Conservation (phyloP, 2,797 vertebrate species). For the Tympanoctomys barrerae region DNA sequence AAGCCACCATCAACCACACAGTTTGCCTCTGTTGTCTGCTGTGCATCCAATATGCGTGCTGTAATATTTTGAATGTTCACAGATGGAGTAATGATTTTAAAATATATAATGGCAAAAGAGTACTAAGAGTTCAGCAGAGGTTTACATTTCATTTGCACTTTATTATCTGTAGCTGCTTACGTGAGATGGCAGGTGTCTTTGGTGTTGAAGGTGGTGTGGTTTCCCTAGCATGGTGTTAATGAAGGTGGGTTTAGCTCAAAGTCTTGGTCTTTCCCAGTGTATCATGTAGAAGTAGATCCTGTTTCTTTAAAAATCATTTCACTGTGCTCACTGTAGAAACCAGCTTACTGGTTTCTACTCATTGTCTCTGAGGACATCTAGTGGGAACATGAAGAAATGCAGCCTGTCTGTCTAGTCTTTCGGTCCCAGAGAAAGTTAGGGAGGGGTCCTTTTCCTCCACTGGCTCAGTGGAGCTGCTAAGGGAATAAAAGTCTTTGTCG, state of each 20-base stretch:
- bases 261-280: not conserved
- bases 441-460: not conserved
- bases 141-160: not conserved
- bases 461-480: not conserved
- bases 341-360: not conserved
- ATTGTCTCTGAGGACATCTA: constrained; percentile 57
- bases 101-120: not conserved
- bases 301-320: not conserved
- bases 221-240: constrained; percentile 7
- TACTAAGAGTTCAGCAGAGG: not conserved
- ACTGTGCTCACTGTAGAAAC: too few species aligned
- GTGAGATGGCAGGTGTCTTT: not conserved
- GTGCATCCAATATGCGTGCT: not conserved
- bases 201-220: not conserved
- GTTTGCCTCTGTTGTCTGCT: not conserved
- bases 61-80: not conserved
- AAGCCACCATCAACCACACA: not conserved
- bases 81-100: constrained; percentile 22
- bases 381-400: constrained; percentile 41
- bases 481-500: not conserved
- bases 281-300: not conserved
- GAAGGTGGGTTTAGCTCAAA: constrained; percentile 8
- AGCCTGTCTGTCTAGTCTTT: not conserved
- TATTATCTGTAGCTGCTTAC: not conserved
- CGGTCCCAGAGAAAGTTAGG: not conserved